phyloP scores from a whole-genome alignment of 2,113 vertebrate species.

The Heterochromis multidens region DNA sequence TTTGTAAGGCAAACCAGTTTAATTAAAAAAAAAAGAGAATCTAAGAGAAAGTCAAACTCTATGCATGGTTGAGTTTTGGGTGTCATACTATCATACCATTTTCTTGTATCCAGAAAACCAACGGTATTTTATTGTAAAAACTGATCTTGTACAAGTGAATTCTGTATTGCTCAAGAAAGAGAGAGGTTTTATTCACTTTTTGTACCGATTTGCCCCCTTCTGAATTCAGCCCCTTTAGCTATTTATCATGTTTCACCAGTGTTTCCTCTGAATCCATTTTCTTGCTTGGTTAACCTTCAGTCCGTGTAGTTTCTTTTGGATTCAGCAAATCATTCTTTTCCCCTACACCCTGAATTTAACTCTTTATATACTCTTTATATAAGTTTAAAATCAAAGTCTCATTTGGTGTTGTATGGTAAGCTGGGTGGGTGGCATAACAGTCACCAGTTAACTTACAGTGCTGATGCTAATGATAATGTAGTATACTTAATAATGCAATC shows the following conservation, averaged over 20 bases:
- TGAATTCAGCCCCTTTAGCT: background rate
- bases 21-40: background rate
- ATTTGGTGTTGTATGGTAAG: background rate
- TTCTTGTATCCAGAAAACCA: background rate
- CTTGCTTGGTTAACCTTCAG: conserved; percentile 38
- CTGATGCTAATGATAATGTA: background rate
- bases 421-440: background rate
- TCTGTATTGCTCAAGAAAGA: background rate
- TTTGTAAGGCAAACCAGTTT: background rate
- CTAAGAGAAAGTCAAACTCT: background rate
- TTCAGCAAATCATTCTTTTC: conserved; percentile 13
- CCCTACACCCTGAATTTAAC: background rate
- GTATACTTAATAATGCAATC: background rate
- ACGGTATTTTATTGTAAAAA: background rate
- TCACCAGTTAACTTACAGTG: background rate
- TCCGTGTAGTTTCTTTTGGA: conserved; percentile 3
- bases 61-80: background rate
- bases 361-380: background rate
- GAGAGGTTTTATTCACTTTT: background rate
- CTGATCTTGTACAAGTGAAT: background rate
- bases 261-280: conserved; percentile 1
- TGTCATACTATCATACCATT: background rate
- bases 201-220: background rate
- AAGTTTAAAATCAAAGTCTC: background rate
- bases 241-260: conserved; percentile 4